Percentiles rank a stretch among this genome's conserved stretches.
phyloP scores from a whole-genome alignment of 2,113 vertebrate species.

The Lucifuga dentata region DNA sequence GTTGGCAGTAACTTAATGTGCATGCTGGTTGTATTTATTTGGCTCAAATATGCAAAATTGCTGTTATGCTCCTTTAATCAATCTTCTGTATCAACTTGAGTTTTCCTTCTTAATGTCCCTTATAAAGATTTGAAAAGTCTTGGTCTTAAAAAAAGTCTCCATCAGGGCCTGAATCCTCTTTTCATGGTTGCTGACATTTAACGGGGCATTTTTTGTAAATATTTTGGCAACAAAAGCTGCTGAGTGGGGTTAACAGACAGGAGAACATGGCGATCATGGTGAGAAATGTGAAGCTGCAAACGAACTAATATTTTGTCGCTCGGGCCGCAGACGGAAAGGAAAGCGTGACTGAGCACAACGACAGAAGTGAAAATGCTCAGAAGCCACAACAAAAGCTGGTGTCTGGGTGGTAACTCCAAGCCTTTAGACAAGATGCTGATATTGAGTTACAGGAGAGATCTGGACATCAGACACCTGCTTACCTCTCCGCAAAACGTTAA shows the following conservation, averaged over 20 bases:
- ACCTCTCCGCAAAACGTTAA: conserved; percentile 4
- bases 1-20: too few species aligned
- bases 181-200: neutral
- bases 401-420: conserved; percentile 42
- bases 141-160: too few species aligned
- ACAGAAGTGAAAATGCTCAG: conserved; percentile 1
- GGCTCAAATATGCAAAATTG: too few species aligned
- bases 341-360: neutral
- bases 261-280: neutral
- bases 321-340: too few species aligned
- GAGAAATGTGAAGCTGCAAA: too few species aligned
- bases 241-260: neutral
- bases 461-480: conserved; percentile 50
- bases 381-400: neutral
- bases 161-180: neutral
- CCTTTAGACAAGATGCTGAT: conserved; percentile 3
- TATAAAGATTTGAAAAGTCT: too few species aligned
- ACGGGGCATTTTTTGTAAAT: neutral
- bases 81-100: too few species aligned
- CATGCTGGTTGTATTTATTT: too few species aligned
- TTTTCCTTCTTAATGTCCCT: too few species aligned
- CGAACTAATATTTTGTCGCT: too few species aligned
- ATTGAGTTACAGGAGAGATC: conserved; percentile 43
- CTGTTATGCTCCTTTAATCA: too few species aligned
- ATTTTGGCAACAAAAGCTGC: neutral